Conservation (phyloP, 2,888 invertebrate species). For the Tenodera sinensis region DNA sequence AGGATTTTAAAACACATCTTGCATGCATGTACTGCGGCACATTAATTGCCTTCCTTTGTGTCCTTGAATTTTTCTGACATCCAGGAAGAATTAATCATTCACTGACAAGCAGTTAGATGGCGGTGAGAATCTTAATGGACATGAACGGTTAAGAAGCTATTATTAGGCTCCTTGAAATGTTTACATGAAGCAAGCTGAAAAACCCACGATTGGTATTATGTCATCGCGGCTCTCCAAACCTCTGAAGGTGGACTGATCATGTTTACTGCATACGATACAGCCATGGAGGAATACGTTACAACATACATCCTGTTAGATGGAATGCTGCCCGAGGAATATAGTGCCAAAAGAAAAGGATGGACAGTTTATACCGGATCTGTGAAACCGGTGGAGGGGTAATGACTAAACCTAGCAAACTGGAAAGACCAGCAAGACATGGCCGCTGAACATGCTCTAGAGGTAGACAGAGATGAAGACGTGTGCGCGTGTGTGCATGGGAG, state of each 20-base stretch:
- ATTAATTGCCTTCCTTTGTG: background rate
- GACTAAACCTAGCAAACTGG: background rate
- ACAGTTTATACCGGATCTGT: background rate
- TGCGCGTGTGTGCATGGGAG: background rate
- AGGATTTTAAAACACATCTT: no score
- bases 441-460: no score
- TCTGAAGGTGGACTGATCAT: background rate
- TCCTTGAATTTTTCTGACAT: background rate
- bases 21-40: no score
- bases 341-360: background rate
- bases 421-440: background rate
- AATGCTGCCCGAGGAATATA: background rate
- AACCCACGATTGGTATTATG: background rate
- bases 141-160: background rate
- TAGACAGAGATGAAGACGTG: background rate
- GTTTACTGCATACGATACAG: background rate
- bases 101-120: background rate
- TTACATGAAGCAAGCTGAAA: background rate
- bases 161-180: background rate
- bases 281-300: background rate
- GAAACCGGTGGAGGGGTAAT: background rate
- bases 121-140: background rate
- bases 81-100: background rate
- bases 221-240: background rate
- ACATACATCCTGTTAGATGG: background rate